These are phyloP conservation scores for Drosophila albomicans DNA, from an alignment of 1,140 invertebrate species.

Conservation along the genomic window DNA sequence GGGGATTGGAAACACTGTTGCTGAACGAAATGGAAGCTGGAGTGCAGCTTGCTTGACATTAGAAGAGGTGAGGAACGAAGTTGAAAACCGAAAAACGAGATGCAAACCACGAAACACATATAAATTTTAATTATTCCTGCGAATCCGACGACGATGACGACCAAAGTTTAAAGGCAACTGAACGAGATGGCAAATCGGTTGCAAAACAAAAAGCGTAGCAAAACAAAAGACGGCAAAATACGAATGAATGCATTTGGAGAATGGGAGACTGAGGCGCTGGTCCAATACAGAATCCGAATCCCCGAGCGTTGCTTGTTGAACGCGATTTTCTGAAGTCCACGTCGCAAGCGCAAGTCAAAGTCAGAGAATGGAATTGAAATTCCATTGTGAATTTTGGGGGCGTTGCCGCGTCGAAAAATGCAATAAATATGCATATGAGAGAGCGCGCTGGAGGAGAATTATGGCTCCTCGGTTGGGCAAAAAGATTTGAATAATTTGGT, in stretches of 20 bases:
- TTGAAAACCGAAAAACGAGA: conserved; percentile 12
- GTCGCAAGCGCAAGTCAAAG: conserved; percentile 37
- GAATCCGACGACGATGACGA: conserved; percentile 46
- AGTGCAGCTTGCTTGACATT: background rate
- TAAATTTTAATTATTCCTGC: conserved; percentile 80
- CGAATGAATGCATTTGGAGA: conserved; percentile 69
- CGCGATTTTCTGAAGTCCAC: conserved; percentile 1
- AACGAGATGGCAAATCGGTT: background rate
- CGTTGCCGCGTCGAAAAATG: conserved; percentile 84
- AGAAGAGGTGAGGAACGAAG: background rate
- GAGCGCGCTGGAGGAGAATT: conserved; percentile 53
- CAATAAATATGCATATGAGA: conserved; percentile 85
- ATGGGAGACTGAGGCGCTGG: conserved; percentile 25
- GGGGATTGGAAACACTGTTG: conserved; percentile 8
- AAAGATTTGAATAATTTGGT: conserved; percentile 83
- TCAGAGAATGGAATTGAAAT: conserved; percentile 83
- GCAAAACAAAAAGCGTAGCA: conserved; percentile 46
- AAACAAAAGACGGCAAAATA: conserved; percentile 55
- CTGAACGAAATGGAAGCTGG: conserved; percentile 53
- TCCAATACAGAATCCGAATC: too few species aligned
- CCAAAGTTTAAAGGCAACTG: conserved; percentile 2
- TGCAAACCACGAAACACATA: conserved; percentile 61
- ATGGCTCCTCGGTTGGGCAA: conserved; percentile 23
- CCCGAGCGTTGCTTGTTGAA: background rate
- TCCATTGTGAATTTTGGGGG: conserved; percentile 84